Base-by-base conservation (phyloP, 2,797 vertebrate species). In the Mus caroli region DNA sequence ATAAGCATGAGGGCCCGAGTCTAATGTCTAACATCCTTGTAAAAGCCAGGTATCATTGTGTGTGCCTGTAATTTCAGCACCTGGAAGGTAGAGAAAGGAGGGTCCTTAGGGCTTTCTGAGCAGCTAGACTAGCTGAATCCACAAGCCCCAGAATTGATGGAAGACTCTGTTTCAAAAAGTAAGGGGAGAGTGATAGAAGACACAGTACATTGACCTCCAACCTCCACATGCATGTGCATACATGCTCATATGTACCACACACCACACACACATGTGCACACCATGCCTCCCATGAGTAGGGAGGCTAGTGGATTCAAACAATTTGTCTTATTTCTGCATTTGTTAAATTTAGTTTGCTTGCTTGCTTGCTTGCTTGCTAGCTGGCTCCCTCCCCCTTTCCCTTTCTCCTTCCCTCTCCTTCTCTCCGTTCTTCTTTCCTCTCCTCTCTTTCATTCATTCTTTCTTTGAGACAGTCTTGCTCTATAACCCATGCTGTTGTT, bases 241-340 rank as follows among this genome's bases (percentile, higher is more conserved):
- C 19, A n/a, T 40, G 54, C 34, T 4, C 82, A 46, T 62, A 6
- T 34, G 26, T 5, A 34, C 17, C 1, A 64, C 40, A 64, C 2
- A 40, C 19, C 2, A 40, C 10, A 64, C 22, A 64, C 82, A 84
- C 28, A 34, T 64, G 13, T 82, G 34, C n/a, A 37, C 28, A 75
- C 20, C 75, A 56, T 34, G 37, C 11, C 80, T 1, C 3, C 60
- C 80, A 43, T 11, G 14, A n/a, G 17, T 11, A 24, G 43, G 3
- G 22, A 75, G n/a, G 14, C 78, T 17, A 73, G 43, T 20, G 75
- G 5, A 62, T 4, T 90, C 64, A 60, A 71, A 91, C 54, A 77
- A 91, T 82, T 90, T 94, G 17, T 46, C 43, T 95, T 58, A 58
- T 34, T 88, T 84, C 56, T 92, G 26, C 56, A 62, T 46, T 87